A percentile compares a stretch with the other conserved stretches of the same genome.
Evolutionary conservation across 2,797 vertebrate species (phyloP).

Genomic region (Limnodromus scolopaceus): DNA sequence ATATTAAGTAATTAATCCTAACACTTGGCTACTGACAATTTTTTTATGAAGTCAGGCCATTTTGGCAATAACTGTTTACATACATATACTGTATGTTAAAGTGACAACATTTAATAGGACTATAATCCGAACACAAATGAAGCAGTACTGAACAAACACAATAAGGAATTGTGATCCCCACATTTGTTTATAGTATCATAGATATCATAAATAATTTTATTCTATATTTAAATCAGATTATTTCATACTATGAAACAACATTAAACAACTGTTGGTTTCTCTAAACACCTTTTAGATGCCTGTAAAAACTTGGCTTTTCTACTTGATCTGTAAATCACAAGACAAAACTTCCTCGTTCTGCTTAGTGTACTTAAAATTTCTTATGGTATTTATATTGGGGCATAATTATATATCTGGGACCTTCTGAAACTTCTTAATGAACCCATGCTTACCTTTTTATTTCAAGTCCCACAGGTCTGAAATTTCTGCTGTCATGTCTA

Average conservation of each 20-base stretch:
- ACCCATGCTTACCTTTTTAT: neutral
- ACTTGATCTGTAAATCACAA: neutral
- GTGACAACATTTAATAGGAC: neutral
- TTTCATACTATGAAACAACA: neutral
- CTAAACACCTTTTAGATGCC: neutral
- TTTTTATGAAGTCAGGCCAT: neutral
- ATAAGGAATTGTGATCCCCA: neutral
- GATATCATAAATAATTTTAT: slow-evolving; percentile 1
- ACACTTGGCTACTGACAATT: neutral
- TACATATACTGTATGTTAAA: neutral
- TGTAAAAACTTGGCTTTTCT: neutral
- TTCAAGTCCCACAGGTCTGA: neutral
- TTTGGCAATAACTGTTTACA: neutral
- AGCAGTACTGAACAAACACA: neutral
- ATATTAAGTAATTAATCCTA: neutral
- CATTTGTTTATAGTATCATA: neutral
- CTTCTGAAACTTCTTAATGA: neutral
- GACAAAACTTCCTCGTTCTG: neutral
- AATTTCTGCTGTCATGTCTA: neutral
- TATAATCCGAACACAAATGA: neutral
- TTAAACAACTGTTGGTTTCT: neutral
- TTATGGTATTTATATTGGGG: neutral
- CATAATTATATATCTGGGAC: neutral
- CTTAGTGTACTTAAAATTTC: neutral
- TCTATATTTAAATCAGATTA: slow-evolving; percentile 13